Evolutionary conservation across 2,113 vertebrate species (phyloP).

Genomic region (Prolemur simus): DNA sequence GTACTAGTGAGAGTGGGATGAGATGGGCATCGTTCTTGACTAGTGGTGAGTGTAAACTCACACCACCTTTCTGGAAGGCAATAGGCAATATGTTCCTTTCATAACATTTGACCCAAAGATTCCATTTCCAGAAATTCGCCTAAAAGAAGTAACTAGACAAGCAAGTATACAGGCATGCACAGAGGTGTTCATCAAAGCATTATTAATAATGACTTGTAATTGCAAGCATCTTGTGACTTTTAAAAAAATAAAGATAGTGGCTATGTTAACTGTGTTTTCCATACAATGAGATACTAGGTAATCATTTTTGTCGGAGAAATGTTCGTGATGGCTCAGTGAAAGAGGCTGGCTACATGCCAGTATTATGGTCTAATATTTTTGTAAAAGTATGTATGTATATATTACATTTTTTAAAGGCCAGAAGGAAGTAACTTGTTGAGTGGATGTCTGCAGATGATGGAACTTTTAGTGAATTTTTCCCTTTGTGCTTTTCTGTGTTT

Average conservation of each 20-base stretch:
- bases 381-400: neutral
- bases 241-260: neutral
- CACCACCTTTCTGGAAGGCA: neutral
- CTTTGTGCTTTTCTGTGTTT: neutral
- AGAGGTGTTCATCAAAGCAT: neutral
- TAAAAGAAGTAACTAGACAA: neutral
- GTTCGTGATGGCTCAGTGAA: neutral
- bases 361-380: neutral
- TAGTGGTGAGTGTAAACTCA: neutral
- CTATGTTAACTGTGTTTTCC: neutral
- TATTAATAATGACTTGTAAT: neutral
- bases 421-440: neutral
- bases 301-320: neutral
- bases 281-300: neutral
- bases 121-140: neutral
- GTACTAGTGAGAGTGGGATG: neutral
- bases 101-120: neutral
- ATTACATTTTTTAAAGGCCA: neutral
- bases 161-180: neutral
- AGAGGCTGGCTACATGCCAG: neutral
- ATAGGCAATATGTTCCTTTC: neutral
- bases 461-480: neutral
- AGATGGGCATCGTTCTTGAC: neutral
- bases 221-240: neutral
- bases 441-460: neutral